phyloP scores from a whole-genome alignment of 2,888 invertebrate genomes.

The Cantharis lateralis region DNA sequence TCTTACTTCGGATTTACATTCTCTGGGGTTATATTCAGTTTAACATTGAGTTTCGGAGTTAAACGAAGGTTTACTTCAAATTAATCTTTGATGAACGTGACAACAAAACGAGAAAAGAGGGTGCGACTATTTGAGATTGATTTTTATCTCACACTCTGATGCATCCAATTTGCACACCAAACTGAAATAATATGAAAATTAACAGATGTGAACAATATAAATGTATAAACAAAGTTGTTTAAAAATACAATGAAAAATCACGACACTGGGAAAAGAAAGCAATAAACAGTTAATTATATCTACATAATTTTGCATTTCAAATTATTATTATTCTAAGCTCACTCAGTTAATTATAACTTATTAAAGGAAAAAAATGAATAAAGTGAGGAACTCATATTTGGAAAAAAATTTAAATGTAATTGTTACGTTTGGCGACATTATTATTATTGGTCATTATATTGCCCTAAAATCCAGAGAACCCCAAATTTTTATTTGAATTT shows the following conservation, averaged over 20 bases:
- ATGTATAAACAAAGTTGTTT: background rate
- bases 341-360: too few species aligned
- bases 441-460: too few species aligned
- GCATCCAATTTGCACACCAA: background rate
- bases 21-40: background rate
- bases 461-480: background rate
- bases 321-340: too few species aligned
- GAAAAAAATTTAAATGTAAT: too few species aligned
- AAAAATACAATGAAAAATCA: background rate
- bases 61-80: background rate
- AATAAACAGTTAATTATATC: background rate
- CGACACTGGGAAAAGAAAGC: background rate
- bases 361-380: too few species aligned
- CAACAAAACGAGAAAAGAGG: background rate
- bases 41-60: background rate
- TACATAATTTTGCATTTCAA: background rate
- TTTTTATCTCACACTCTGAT: background rate
- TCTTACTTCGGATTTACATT: background rate
- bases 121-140: background rate
- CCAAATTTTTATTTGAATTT: background rate
- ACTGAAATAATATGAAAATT: background rate
- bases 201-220: background rate
- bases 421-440: too few species aligned
- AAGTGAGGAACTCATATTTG: too few species aligned
- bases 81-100: background rate